Conservation (phyloP, 2,797 vertebrate genomes). For the Argentina silus region DNA sequence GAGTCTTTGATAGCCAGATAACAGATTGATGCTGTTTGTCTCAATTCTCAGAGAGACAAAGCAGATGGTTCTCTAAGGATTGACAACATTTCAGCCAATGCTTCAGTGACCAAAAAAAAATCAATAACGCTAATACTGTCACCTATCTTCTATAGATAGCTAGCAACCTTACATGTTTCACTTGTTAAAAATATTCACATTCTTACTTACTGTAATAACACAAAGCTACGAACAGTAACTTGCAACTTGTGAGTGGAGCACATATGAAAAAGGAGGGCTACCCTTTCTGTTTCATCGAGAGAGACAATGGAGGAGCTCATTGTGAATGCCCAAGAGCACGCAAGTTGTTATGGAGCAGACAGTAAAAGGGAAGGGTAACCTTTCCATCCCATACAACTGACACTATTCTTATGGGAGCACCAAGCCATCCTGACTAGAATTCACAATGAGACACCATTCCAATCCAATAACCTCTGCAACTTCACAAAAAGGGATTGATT, state of each 20-base stretch:
- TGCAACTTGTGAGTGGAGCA: background rate
- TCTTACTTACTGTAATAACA: background rate
- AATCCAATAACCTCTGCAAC: constrained; percentile 22
- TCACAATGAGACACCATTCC: constrained; percentile 18
- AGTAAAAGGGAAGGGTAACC: constrained; percentile 15
- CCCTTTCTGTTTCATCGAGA: background rate
- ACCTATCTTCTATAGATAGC: background rate
- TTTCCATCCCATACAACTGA: constrained; percentile 16
- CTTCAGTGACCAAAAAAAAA: background rate
- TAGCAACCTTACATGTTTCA: no score
- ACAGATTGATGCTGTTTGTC: constrained; percentile 6
- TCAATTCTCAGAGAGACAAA: background rate
- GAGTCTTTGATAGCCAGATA: background rate
- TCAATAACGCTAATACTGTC: background rate
- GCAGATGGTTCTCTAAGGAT: background rate
- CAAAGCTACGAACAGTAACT: no score
- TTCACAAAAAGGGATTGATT: constrained; percentile 20
- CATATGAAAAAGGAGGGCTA: background rate
- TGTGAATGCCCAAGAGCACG: constrained; percentile 12
- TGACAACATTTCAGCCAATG: background rate
- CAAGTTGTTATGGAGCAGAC: constrained; percentile 6
- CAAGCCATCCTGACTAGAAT: constrained; percentile 13
- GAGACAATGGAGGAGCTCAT: constrained; percentile 14
- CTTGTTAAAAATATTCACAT: background rate
- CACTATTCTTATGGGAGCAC: constrained; percentile 9